Evolutionary conservation across 2,797 vertebrate genomes (phyloP), one percentile per base, ranked within the genome.

Genomic region (Notamacropus eugenii): DNA sequence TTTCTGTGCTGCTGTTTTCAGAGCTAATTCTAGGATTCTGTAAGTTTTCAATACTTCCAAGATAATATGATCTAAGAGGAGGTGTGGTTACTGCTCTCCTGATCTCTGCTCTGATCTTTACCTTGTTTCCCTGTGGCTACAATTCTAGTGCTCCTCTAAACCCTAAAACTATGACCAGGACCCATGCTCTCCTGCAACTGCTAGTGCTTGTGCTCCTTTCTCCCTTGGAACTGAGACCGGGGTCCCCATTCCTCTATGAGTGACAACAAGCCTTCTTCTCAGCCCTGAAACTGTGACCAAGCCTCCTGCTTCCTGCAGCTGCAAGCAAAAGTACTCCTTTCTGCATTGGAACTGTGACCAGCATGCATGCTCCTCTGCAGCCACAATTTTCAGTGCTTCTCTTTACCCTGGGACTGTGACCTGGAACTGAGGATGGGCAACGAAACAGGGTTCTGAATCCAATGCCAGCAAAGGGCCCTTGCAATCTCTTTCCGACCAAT

Each of bases 311-410:
- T 19, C 67, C n/a, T 82, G 22, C 22, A 82, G 19, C 6, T 46
- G 6, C n/a, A 22, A 40, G 8, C 19, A 4, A 1, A n/a, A 40
- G 0, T 10, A 4, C 29, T 82, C n/a, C 8, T 82, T 46, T 62
- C 29, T 11, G 58, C 29, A 3, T 12, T 62, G 29, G 10, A 62
- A 62, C 58, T 62, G 29, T 62, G 12, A 62, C 28, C 59, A 62
- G 31, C 1, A 3, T 0, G 0, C 4, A 31, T 14, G 4, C n/a
- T 40, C 67, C 6, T 19, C n/a, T 74, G n/a, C n/a, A 40, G 19
- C 6, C n/a, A 40, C n/a, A 74, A 74, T 1, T 2, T 8, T 1
- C 2, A 40, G 67, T 62, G 12, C 59, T 62, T 14, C 31, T 62
- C 59, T 62, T 62, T 62, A 31, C 59, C 31, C 31, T 29, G 29